Percentiles rank a stretch among this genome's conserved stretches.
Conservation (phyloP, 2,113 vertebrate species). For the Climacteris rufus region DNA sequence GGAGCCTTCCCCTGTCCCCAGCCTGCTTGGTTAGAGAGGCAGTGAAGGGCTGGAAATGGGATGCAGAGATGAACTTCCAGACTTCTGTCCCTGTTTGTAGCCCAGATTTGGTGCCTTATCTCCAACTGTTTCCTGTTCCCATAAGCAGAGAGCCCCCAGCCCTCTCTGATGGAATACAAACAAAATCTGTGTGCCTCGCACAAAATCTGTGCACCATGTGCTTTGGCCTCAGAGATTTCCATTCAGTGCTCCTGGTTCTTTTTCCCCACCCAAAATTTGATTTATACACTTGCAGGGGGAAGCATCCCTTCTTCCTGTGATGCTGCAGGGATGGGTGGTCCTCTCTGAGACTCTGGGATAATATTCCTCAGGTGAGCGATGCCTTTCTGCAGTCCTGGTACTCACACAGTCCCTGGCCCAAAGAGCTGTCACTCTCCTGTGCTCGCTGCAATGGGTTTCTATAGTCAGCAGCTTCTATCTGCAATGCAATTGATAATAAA, state of each 20-base stretch:
- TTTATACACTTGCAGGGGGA: not conserved
- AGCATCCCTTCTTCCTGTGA: not conserved
- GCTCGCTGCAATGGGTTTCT: not conserved
- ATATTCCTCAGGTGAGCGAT: not conserved
- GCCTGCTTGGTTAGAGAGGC: not conserved
- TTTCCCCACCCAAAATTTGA: not conserved
- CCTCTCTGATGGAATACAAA: not conserved
- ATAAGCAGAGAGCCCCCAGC: not conserved
- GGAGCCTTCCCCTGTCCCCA: accelerated
- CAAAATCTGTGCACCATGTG: not conserved
- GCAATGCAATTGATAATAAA: not conserved
- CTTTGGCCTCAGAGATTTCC: not conserved
- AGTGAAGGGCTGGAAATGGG: not conserved
- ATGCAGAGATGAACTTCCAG: not conserved
- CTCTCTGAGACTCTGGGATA: not conserved
- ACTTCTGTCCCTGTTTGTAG: not conserved
- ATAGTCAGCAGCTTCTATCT: not conserved
- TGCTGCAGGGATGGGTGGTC: not conserved
- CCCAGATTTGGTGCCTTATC: not conserved
- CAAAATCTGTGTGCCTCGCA: not conserved
- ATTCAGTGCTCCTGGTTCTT: not conserved
- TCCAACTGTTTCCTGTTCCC: not conserved
- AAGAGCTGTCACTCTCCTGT: not conserved
- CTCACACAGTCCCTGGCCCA: not conserved
- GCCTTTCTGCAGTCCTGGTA: not conserved